Evolutionary conservation across 2,888 invertebrate species (phyloP), one percentile per base, ranked within the genome.

Genomic region (Ormyrus pomaceus): DNA sequence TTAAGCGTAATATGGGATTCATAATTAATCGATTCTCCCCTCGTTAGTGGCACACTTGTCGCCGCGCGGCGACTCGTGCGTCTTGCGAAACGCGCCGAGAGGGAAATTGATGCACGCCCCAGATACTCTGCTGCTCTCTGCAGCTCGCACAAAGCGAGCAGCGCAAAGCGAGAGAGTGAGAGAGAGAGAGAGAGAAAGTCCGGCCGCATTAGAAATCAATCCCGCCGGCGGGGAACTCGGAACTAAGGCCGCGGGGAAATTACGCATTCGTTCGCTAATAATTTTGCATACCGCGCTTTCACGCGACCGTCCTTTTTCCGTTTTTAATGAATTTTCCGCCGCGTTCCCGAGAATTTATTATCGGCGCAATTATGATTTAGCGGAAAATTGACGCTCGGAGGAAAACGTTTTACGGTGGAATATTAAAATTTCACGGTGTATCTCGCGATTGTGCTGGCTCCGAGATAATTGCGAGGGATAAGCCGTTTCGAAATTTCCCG

Each of bases 1-100:
- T 81, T 78, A 82, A 84, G 62, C 85, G 86, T 85, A 86, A 85
- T 85, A 81, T 83, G 83, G 82, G 83, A 85, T 85, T 86, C 84
- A 82, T 86, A 86, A 87, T 88, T 86, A 85, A 87, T 84, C 83
- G 83, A 77, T 34, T 4, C 72, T 79, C 77, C 77, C 79, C 82
- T 84, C 81, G 82, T 83, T 84, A 84, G 62, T 34, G 59, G 48
- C 13, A 19, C 19, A 19, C 19, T 19, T 19, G 19, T 19, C 19
- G 19, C 19, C 19, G 34, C 19, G 34, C 3, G 34, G 34, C 34
- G 34, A 34, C 34, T 2, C 34, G 34, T 34, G 34, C 34, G 2
- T 59, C 53, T 68, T 78, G 75, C 62, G 78, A 70, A 59, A 79
- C 13, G 11, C 46, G 53, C 45, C 80, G 82, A 79, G 74, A 80